phyloP scores from a whole-genome alignment of 2,888 invertebrate genomes.

The Sminthurinus aureus region DNA sequence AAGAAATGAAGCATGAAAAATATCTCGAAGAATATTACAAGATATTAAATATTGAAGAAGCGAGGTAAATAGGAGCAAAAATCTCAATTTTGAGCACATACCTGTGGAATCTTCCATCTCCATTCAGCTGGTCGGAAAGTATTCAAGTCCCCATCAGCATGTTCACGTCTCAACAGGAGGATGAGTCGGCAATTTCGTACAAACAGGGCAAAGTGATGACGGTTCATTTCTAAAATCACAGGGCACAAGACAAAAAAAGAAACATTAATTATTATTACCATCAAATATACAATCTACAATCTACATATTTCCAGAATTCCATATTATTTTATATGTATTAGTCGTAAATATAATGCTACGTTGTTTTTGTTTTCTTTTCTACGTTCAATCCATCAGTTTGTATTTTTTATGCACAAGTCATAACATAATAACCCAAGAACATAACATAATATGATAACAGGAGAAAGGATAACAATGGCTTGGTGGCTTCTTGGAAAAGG shows the following conservation, averaged over 20 bases:
- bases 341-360: no score
- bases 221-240: slow-evolving; percentile 86
- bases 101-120: slow-evolving; percentile 96
- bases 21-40: background rate
- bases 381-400: no score
- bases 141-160: slow-evolving; percentile 89
- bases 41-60: background rate
- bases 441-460: no score
- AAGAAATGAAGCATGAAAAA: no score
- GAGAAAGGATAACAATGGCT: no score
- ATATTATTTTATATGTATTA: background rate
- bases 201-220: slow-evolving; percentile 97
- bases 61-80: background rate
- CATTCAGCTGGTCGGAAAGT: slow-evolving; percentile 98
- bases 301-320: no score
- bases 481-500: no score
- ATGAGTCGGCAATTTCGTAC: slow-evolving; percentile 97
- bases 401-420: no score
- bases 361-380: no score
- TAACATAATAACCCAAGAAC: no score
- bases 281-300: no score
- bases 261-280: slow-evolving; percentile 20
- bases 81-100: slow-evolving; percentile 63
- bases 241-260: slow-evolving; percentile 37
- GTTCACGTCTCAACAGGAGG: slow-evolving; percentile 86